Evolutionary conservation across 2,797 vertebrate genomes (phyloP), one percentile per base, ranked within the genome.

Genomic region (Rhynchotus rufescens): DNA sequence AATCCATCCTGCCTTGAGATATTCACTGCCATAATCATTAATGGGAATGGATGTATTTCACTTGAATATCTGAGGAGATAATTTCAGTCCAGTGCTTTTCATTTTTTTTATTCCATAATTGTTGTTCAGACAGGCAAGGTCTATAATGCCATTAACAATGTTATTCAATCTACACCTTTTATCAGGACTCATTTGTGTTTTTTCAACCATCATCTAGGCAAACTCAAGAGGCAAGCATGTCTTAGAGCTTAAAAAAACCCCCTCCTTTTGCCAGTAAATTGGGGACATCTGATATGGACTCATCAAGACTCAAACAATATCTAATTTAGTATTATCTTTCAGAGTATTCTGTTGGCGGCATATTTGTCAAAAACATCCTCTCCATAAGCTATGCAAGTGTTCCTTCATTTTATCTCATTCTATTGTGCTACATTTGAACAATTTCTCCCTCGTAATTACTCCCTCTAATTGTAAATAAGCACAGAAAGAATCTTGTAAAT

Each of bases 401-500:
- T 91, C 74, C 84, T 77, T 82, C 85, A 68, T 86, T 94, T 78
- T 68, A 92, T 85, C 67, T 89, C 60, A 77, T 82, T 80, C 83
- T 88, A 23, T 88, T 86, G 72, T 86, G 38, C 60, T 89, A 49
- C 40, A 83, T 94, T 93, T 93, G 71, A 95, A 91, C 72, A 91
- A 80, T 40, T 15, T 80, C 73, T 84, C 67, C 73, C 66, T 57
- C 64, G 40, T 88, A 92, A 92, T 94, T 94, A 94, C 38, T 81
- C 80, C 79, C 57, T 45, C 47, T 54, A 91, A 86, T 71, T 84
- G 89, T 86, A 93, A 93, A 92, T 65, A 95, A 84, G 85, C 93
- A 92, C 57, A 93, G 82, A 93, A 93, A 74, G n/a, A 59, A 20
- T 56, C 69, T 87, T 3, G 8, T 76, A 92, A 94, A 91, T 77